Evolutionary conservation across 2,888 invertebrate species (phyloP).

Genomic region (Fabriciana adippe): DNA sequence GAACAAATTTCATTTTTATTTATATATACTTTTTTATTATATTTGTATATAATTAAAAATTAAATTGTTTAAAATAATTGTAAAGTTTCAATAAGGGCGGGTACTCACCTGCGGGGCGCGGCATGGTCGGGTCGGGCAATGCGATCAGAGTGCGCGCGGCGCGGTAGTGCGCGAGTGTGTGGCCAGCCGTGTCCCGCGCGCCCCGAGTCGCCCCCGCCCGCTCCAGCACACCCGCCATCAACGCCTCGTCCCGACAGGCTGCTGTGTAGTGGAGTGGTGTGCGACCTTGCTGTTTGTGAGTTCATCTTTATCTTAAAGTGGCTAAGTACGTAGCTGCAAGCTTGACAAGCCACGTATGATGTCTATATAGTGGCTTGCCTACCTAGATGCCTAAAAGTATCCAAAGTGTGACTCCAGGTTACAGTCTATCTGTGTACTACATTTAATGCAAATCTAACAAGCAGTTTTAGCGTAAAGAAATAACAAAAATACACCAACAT

Average conservation of each 20-base stretch:
- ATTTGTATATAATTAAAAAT: too few relatives aligned
- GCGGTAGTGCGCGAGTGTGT: constrained; percentile 72
- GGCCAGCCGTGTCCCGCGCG: constrained; percentile 87
- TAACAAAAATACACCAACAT: not conserved
- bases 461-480: not conserved
- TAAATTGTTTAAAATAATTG: too few relatives aligned
- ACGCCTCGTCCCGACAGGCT: constrained; percentile 87
- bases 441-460: not conserved
- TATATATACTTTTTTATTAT: too few relatives aligned
- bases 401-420: not conserved
- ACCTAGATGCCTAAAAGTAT: not conserved
- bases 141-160: constrained; percentile 65
- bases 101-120: constrained; percentile 62
- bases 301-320: not conserved
- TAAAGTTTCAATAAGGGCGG: constrained; percentile 20
- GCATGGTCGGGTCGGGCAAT: constrained; percentile 63
- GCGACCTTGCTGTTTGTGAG: constrained; percentile 62
- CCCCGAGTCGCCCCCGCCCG: constrained; percentile 92
- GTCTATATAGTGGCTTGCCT: too few relatives aligned
- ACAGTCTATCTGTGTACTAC: not conserved
- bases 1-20: too few relatives aligned
- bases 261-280: constrained; percentile 95
- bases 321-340: not conserved
- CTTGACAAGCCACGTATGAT: not conserved
- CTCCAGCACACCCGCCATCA: constrained; percentile 88